Conservation (phyloP, 2,797 vertebrate genomes). For the Gila robusta region DNA sequence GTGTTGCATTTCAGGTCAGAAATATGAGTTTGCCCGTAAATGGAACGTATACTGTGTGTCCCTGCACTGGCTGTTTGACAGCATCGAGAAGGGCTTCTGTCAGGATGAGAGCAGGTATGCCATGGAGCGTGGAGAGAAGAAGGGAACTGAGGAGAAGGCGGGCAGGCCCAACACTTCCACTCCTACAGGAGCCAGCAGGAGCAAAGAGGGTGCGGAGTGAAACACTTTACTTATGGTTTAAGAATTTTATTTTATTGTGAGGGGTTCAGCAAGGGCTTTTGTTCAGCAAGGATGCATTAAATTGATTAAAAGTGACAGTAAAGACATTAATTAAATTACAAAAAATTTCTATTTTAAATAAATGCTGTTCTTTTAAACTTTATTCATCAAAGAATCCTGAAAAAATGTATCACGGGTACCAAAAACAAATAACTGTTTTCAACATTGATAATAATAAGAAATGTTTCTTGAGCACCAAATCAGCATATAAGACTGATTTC, state of each 20-base stretch:
- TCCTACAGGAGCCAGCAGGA: slow-evolving; percentile 79
- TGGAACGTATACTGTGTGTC: slow-evolving; percentile 97
- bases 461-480: neutral
- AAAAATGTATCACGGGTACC: neutral
- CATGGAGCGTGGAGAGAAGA: slow-evolving; percentile 72
- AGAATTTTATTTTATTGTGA: too few species aligned
- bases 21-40: slow-evolving; percentile 94
- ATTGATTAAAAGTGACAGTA: neutral
- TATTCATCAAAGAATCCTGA: neutral
- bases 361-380: neutral
- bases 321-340: neutral
- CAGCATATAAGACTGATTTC: neutral
- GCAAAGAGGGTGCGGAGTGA: slow-evolving; percentile 81
- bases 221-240: neutral
- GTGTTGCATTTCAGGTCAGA: slow-evolving; percentile 85
- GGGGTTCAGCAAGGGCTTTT: neutral
- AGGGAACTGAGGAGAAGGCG: slow-evolving; percentile 58
- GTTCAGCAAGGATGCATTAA: neutral
- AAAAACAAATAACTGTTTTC: neutral
- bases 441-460: neutral
- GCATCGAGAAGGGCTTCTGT: slow-evolving; percentile 93
- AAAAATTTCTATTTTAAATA: neutral
- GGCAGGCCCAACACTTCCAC: slow-evolving; percentile 88
- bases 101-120: slow-evolving; percentile 92
- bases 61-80: slow-evolving; percentile 94